phyloP scores from a whole-genome alignment of 2,113 vertebrate genomes.

The Siniperca knerii region DNA sequence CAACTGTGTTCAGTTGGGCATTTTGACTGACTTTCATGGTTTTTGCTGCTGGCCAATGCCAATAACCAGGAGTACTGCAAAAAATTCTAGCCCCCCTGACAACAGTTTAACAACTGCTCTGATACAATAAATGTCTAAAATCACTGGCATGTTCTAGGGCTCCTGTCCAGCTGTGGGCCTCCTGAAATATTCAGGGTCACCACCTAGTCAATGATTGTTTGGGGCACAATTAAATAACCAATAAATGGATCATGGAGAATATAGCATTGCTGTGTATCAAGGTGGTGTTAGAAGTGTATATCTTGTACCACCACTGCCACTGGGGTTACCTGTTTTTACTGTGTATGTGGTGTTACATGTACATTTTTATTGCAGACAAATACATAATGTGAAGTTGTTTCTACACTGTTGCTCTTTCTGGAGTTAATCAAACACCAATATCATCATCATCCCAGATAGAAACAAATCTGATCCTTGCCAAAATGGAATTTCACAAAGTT shows the following conservation, averaged over 20 bases:
- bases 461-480: constrained; percentile 25
- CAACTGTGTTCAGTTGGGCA: constrained; percentile 42
- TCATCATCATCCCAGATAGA: constrained; percentile 6
- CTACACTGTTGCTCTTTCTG: neutral
- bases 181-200: constrained; percentile 1
- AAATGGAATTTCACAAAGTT: constrained; percentile 47
- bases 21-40: constrained; percentile 56
- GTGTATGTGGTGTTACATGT: neutral
- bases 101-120: constrained; percentile 36
- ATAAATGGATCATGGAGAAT: constrained; percentile 30
- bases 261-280: constrained; percentile 11
- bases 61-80: constrained; percentile 49
- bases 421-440: constrained; percentile 27
- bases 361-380: constrained; percentile 14
- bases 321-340: constrained; percentile 10
- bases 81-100: constrained; percentile 7
- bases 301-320: neutral
- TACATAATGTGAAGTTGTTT: constrained; percentile 12
- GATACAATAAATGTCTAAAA: constrained; percentile 28
- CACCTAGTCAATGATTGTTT: constrained; percentile 17
- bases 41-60: constrained; percentile 57
- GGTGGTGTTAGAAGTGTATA: neutral
- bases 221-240: constrained; percentile 61
- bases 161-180: neutral
- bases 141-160: constrained; percentile 12